phyloP scores from a whole-genome alignment of 2,888 invertebrate species.

The Agonopterix subpropinquella region DNA sequence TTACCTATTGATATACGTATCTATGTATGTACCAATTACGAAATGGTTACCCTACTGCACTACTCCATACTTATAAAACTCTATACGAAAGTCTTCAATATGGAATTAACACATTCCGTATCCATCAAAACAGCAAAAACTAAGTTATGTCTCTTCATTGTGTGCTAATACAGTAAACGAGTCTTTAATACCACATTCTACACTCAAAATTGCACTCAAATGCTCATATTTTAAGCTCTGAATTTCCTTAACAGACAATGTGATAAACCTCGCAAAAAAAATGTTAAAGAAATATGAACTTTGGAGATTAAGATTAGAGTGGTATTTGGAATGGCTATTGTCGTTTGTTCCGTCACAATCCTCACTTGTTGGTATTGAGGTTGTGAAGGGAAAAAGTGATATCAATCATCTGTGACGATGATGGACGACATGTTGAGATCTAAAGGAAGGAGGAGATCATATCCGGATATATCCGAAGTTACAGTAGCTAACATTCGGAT shows the following conservation, averaged over 20 bases:
- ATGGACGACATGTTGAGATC: slow-evolving; percentile 35
- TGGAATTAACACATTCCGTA: slow-evolving; percentile 40
- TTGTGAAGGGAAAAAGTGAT: slow-evolving; percentile 50
- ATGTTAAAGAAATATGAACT: slow-evolving; percentile 13
- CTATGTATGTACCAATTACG: no score
- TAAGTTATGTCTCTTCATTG: slow-evolving; percentile 49
- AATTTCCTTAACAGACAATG: slow-evolving; percentile 7
- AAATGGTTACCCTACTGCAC: no score
- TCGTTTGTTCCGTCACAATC: slow-evolving; percentile 24
- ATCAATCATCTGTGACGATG: slow-evolving; percentile 68
- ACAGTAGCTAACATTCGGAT: no score
- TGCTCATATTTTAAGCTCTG: slow-evolving; percentile 3
- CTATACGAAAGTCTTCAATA: slow-evolving; percentile 1
- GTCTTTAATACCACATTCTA: slow-evolving; percentile 28
- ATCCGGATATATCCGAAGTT: no score
- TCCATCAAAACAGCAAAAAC: slow-evolving; percentile 51
- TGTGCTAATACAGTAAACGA: slow-evolving; percentile 46
- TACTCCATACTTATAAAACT: no score
- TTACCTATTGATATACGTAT: no score
- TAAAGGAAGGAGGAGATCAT: slow-evolving; percentile 10
- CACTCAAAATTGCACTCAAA: slow-evolving; percentile 24
- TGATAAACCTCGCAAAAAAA: not conserved
- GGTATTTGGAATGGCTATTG: slow-evolving; percentile 3
- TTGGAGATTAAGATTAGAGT: slow-evolving; percentile 4
- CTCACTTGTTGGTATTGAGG: slow-evolving; percentile 32